These are phyloP conservation scores for Metaphire vulgaris DNA, from an alignment of 1,140 invertebrate species.

Conservation along the genomic window DNA sequence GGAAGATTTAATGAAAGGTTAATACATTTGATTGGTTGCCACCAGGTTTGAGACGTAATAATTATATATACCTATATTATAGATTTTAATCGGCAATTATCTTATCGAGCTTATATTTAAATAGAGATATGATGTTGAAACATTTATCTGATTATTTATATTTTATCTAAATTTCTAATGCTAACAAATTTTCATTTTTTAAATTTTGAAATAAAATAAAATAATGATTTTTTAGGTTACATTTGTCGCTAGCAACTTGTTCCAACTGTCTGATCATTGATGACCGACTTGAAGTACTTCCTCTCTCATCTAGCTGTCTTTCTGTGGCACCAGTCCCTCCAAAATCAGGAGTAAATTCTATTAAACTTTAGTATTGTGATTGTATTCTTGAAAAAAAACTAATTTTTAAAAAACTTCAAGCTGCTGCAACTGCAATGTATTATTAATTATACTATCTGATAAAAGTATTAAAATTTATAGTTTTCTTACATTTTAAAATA, in stretches of 20 bases:
- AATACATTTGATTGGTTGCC: too few relatives aligned
- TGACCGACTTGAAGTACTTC: conserved; percentile 84
- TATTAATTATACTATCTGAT: not conserved
- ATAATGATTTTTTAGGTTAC: conserved; percentile 68
- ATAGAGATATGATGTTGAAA: too few relatives aligned
- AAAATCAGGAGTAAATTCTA: conserved; percentile 48
- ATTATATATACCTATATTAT: too few relatives aligned
- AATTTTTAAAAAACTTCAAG: not conserved
- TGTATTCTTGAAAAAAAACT: conserved; percentile 15
- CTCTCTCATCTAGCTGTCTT: conserved; percentile 80
- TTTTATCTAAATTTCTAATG: too few relatives aligned
- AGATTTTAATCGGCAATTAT: too few relatives aligned
- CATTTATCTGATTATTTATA: too few relatives aligned
- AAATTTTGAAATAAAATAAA: too few relatives aligned
- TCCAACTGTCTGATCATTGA: conserved; percentile 80
- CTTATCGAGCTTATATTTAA: too few relatives aligned
- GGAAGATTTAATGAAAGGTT: not conserved
- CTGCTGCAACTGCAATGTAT: not conserved
- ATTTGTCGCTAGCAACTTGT: conserved; percentile 83
- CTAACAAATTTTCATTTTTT: too few relatives aligned
- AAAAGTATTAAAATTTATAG: not conserved
- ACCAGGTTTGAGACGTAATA: too few relatives aligned
- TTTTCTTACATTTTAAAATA: conserved; percentile 1
- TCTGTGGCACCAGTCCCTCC: conserved; percentile 66
- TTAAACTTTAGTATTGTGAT: not conserved